These are phyloP conservation scores for Papilio glaucus DNA, from an alignment of 1,140 invertebrate genomes.

Conservation along the genomic window DNA sequence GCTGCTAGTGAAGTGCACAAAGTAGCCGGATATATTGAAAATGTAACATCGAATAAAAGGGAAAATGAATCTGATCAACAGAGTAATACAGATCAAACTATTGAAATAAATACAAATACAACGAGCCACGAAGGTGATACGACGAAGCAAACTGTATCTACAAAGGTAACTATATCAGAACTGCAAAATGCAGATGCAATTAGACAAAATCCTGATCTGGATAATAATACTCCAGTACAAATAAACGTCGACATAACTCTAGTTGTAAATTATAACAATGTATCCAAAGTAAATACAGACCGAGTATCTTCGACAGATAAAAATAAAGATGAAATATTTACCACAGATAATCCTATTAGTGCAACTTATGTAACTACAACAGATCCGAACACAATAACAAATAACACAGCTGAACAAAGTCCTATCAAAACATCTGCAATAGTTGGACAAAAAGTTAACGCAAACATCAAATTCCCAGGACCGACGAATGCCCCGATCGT, in stretches of 20 bases:
- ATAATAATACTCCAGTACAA: slow-evolving; percentile 24
- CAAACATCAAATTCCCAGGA: slow-evolving; percentile 19
- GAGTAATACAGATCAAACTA: neutral
- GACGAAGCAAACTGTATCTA: neutral
- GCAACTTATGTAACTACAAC: neutral
- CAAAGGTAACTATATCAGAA: slow-evolving; percentile 1
- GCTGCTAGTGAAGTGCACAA: slow-evolving; percentile 13
- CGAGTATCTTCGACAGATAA: neutral
- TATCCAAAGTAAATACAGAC: neutral
- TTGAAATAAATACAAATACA: slow-evolving; percentile 15
- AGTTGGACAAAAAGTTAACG: neutral
- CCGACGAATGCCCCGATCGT: neutral
- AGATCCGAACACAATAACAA: neutral
- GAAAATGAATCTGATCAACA: neutral
- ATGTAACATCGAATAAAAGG: slow-evolving; percentile 2
- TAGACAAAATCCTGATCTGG: neutral
- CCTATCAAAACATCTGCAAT: neutral
- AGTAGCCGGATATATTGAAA: neutral
- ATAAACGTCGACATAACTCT: slow-evolving; percentile 27
- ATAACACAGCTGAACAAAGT: neutral
- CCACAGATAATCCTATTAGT: neutral
- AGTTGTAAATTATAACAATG: slow-evolving; percentile 21
- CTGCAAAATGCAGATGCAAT: neutral
- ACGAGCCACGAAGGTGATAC: neutral
- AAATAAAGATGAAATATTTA: neutral